Conservation (phyloP, 92 coral and sea anemone genomes). For the Paramuricea clavata region DNA sequence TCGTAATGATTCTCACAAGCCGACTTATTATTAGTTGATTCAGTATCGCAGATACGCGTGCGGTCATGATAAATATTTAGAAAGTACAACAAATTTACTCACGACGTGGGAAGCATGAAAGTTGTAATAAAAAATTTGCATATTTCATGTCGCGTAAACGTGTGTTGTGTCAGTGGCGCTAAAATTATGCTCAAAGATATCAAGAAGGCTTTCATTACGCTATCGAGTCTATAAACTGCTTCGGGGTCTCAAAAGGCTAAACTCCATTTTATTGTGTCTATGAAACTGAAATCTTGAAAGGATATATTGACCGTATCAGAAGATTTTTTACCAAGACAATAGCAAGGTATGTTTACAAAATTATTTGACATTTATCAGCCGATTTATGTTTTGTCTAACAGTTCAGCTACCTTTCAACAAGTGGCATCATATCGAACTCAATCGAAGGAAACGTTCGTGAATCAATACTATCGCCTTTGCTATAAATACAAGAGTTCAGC, state of each 20-base stretch:
- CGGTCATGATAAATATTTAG: not conserved
- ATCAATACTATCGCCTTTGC: too few relatives aligned
- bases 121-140: not conserved
- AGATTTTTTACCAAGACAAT: not conserved
- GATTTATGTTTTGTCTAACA: not conserved
- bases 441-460: not conserved
- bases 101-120: slow-evolving; percentile 12
- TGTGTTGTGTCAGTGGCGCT: not conserved
- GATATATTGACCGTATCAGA: not conserved
- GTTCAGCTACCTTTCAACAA: too few relatives aligned
- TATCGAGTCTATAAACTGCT: not conserved
- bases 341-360: not conserved
- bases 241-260: not conserved
- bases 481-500: not conserved
- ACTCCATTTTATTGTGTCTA: not conserved
- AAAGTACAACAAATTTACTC: not conserved
- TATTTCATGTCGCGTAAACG: not conserved
- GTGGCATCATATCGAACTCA: too few relatives aligned
- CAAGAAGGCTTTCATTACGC: not conserved
- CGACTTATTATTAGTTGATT: not conserved
- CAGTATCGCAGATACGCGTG: not conserved
- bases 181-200: not conserved
- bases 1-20: not conserved
- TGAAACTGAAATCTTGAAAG: not conserved
- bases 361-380: not conserved